Evolutionary conservation across 2,888 invertebrate genomes (phyloP), one percentile per base, ranked within the genome.

Genomic region (Sinhomidia bicolor): DNA sequence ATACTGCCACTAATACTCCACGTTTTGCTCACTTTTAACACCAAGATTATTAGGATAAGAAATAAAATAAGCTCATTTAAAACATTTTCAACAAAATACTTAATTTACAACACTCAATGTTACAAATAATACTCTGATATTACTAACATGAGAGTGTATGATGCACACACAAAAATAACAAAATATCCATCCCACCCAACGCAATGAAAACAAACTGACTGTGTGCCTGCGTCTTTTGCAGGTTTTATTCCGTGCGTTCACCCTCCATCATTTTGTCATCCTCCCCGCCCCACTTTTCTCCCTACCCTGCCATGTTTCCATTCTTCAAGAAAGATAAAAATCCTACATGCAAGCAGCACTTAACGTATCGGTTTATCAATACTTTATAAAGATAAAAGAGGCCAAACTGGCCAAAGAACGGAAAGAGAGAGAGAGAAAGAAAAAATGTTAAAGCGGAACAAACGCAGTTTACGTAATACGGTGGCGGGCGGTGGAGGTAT

Each of bases 381-480:
- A 60, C 3, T 6, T 2, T 14, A 60, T n/a, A 26, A 60, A 60
- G 26, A 17, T 5, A 23, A 23, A 32, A 32, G 32, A 65, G 32
- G 65, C n/a, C 17, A 32, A 32, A 5, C 10, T 10, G 14, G 5
- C 47, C 12, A 57, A 41, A 41, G 1, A 0, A 1, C 9, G 10
- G 32, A 65, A 65, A 6, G 36, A 71, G 29, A 6, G 26, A 29
- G 29, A 12, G 29, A 62, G 10, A 60, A 2, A 23, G 29, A 62
- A 71, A 71, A 71, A 41, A 10, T n/a, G 7, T 23, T 1, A 7
- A 23, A 2, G 5, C 2, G 12, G 1, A 26, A 29, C n/a, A 62
- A 62, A 17, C 5, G 26, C 32, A 76, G 32, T 51, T 29, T 76
- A 51, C 76, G 76, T 76, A 76, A 76, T 76, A n/a, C 76, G 29